Conservation (phyloP, 2,888 invertebrate species). For the Cylloceria caligata region DNA sequence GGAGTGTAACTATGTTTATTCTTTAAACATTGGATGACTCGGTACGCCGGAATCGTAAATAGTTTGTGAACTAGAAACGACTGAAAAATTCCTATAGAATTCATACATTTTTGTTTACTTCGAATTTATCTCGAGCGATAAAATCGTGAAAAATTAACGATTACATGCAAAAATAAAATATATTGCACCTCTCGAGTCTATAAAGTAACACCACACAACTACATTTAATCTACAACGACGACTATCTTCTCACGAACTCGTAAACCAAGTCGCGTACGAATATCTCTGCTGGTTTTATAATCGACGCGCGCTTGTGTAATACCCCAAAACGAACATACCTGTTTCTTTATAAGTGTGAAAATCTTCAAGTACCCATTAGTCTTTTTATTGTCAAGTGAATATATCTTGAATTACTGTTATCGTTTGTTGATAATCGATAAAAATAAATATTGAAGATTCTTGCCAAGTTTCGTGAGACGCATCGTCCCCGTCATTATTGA, state of each 20-base stretch:
- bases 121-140: slow-evolving; percentile 18
- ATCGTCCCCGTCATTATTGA: slow-evolving; percentile 13
- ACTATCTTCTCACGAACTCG: slow-evolving; percentile 52
- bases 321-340: slow-evolving; percentile 1
- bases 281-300: slow-evolving; percentile 12
- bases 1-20: not conserved
- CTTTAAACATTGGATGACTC: not conserved
- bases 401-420: not conserved
- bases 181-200: slow-evolving; percentile 29
- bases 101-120: slow-evolving; percentile 26
- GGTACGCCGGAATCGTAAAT: too few relatives aligned
- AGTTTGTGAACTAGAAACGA: not conserved
- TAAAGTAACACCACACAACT: slow-evolving; percentile 49
- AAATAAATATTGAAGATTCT: slow-evolving; percentile 34
- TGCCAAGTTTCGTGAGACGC: not conserved
- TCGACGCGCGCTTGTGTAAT: slow-evolving; percentile 11
- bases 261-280: slow-evolving; percentile 50
- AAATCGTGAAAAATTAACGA: slow-evolving; percentile 31
- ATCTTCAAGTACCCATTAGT: slow-evolving; percentile 46
- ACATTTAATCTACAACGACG: too few relatives aligned
- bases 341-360: slow-evolving; percentile 34
- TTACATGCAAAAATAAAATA: too few relatives aligned
- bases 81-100: slow-evolving; percentile 26
- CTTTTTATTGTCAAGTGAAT: slow-evolving; percentile 38
- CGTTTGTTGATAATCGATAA: slow-evolving; percentile 33